Percentiles rank a stretch among this genome's conserved stretches.
Evolutionary conservation across 2,888 invertebrate species (phyloP).

Genomic region (Branchellion lobata): DNA sequence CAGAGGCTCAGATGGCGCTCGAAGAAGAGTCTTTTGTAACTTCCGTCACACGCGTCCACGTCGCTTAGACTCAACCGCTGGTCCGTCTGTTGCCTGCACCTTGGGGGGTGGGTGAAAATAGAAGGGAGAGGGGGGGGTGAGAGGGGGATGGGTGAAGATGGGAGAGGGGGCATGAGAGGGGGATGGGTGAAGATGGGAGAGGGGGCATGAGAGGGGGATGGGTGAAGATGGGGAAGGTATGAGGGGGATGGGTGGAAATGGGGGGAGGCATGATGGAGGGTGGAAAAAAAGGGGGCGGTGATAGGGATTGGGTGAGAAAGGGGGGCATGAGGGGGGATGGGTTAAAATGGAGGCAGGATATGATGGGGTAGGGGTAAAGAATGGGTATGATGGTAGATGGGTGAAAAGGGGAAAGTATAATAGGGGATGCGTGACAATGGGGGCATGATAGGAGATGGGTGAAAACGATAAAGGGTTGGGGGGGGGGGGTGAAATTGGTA

Average conservation of each 20-base stretch:
- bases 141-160: not conserved
- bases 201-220: not conserved
- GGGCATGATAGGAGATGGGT: not conserved
- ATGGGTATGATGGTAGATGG: not conserved
- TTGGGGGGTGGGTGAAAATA: not conserved
- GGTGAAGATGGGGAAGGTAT: too few relatives aligned
- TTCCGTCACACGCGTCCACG: slow-evolving; percentile 1
- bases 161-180: not conserved
- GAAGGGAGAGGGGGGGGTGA: not conserved
- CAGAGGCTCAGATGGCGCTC: not conserved
- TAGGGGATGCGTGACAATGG: not conserved
- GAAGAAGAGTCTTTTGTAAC: slow-evolving; percentile 30
- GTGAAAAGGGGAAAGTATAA: not conserved
- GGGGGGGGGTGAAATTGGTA: not conserved
- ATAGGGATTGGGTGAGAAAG: not conserved
- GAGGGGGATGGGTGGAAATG: too few relatives aligned
- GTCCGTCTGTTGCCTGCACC: not conserved
- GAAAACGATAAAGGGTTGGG: not conserved
- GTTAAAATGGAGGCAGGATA: not conserved
- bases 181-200: not conserved
- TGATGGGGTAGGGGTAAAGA: not conserved
- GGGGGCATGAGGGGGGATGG: not conserved
- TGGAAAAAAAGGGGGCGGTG: not conserved
- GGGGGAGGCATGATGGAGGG: too few relatives aligned
- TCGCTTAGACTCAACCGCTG: not conserved